Percentiles rank a stretch among this genome's conserved stretches.
Conservation (phyloP, 2,888 invertebrate species). For the Pediacus dermestoides region DNA sequence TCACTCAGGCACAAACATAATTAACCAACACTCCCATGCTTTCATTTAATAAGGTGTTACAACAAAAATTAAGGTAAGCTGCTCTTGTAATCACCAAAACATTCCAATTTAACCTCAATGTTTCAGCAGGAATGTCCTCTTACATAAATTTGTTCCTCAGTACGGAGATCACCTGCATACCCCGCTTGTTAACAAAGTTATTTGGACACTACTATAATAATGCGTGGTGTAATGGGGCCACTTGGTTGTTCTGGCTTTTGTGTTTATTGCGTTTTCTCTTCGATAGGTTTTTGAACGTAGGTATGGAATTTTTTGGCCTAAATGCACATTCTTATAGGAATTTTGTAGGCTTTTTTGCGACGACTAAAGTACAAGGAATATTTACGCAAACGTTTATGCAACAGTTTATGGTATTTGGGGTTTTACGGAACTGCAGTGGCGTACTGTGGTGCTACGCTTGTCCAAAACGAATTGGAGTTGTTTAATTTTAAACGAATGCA, state of each 20-base stretch:
- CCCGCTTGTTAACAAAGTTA: constrained; percentile 37
- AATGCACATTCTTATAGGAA: constrained; percentile 7
- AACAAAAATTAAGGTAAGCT: too few species aligned
- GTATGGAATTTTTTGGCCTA: constrained; percentile 10
- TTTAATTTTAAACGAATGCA: constrained; percentile 31
- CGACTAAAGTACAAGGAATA: constrained; percentile 39
- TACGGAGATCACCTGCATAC: constrained; percentile 43
- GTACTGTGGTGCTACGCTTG: constrained; percentile 38
- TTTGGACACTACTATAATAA: constrained; percentile 44
- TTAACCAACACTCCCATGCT: too few species aligned
- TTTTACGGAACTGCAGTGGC: constrained; percentile 38
- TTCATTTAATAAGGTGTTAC: too few species aligned
- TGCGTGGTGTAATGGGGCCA: constrained; percentile 42
- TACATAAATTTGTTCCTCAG: constrained; percentile 37
- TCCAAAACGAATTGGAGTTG: constrained; percentile 35
- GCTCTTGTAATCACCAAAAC: too few species aligned
- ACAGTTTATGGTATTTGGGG: constrained; percentile 41
- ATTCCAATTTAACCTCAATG: constrained; percentile 43
- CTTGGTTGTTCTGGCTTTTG: constrained; percentile 44
- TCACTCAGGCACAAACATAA: too few species aligned
- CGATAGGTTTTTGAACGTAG: constrained; percentile 40
- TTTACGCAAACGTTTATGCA: constrained; percentile 34
- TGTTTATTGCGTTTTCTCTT: constrained; percentile 38
- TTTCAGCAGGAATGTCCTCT: constrained; percentile 26
- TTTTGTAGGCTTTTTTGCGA: constrained; percentile 37